phyloP scores from a whole-genome alignment of 2,113 vertebrate species.

The Hemiscyllium ocellatum region DNA sequence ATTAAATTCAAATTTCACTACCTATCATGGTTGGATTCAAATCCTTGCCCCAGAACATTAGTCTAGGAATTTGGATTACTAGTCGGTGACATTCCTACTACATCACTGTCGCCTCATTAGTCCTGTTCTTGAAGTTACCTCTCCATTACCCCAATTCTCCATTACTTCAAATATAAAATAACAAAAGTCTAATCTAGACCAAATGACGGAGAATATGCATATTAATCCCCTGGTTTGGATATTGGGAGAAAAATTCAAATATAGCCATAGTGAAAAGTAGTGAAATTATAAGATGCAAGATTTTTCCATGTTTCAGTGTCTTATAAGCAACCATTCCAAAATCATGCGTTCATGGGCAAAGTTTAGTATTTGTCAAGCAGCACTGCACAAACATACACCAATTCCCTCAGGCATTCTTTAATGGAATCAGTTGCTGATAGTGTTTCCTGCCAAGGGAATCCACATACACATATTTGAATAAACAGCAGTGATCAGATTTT shows the following conservation, averaged over 20 bases:
- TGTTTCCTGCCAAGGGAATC: background rate
- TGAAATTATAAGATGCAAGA: background rate
- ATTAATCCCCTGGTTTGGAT: background rate
- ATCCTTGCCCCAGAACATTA: no score
- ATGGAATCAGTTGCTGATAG: background rate
- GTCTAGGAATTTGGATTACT: no score
- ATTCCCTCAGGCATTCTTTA: background rate
- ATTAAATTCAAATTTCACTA: no score
- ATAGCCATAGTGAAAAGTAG: background rate
- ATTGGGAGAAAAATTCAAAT: background rate
- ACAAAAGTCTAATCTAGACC: background rate
- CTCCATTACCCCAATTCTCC: background rate
- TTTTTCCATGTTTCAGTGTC: background rate
- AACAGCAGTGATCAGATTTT: background rate
- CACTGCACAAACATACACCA: background rate
- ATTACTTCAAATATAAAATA: background rate
- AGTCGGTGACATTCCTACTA: no score
- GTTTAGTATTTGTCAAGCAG: background rate
- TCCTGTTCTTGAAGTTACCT: no score
- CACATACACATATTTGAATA: background rate
- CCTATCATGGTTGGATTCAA: no score
- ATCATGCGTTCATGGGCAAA: background rate
- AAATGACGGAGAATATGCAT: background rate
- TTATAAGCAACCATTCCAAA: background rate
- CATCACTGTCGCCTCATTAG: no score